phyloP scores from a whole-genome alignment of 1,140 invertebrate species.

The Belonocnema kinseyi region DNA sequence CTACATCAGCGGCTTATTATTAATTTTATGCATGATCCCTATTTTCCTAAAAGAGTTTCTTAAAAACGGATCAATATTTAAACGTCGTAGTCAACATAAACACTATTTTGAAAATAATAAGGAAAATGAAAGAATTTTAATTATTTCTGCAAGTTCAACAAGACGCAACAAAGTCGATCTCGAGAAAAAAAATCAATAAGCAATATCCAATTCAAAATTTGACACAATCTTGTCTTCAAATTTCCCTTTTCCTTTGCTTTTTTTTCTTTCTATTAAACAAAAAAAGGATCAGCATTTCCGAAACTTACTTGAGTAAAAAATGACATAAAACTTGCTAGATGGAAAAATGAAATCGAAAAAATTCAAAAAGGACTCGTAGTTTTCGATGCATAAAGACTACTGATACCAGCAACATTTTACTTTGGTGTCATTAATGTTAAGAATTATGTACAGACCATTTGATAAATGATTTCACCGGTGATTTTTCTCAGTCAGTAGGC shows the following conservation, averaged over 20 bases:
- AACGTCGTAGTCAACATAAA: background rate
- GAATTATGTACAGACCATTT: background rate
- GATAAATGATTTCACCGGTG: background rate
- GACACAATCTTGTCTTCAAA: too few species aligned
- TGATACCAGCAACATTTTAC: conserved; percentile 1
- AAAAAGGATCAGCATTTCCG: too few species aligned
- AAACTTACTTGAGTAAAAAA: too few species aligned
- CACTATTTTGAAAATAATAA: background rate
- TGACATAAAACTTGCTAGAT: too few species aligned
- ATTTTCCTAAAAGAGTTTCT: background rate
- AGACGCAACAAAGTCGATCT: too few species aligned
- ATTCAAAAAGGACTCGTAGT: background rate
- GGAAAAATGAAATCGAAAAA: too few species aligned
- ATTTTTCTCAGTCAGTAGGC: background rate
- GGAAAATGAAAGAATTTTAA: background rate
- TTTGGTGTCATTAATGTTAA: conserved; percentile 15
- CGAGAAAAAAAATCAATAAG: too few species aligned
- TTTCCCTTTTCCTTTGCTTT: too few species aligned
- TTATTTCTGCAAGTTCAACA: background rate
- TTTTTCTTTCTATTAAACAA: too few species aligned
- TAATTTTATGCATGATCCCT: background rate
- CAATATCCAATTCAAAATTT: too few species aligned
- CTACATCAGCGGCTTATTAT: background rate
- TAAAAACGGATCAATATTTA: background rate
- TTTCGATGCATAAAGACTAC: background rate